Conservation (phyloP, 2,113 vertebrate genomes). For the Passer domesticus region DNA sequence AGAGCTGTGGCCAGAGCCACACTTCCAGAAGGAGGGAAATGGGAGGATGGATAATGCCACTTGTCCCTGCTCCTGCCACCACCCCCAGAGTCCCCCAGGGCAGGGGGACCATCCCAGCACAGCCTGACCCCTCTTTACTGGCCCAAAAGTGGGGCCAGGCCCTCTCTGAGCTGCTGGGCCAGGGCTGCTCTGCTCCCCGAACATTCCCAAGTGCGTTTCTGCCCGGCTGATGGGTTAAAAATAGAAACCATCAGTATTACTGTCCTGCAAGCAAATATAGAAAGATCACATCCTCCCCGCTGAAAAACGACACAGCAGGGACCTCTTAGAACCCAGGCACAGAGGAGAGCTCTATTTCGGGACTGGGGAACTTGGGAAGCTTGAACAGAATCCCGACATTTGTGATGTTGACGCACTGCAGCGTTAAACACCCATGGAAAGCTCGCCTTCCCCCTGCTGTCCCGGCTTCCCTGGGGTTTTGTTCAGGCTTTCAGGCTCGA, state of each 20-base stretch:
- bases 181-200: not conserved
- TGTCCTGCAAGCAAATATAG: slow-evolving; percentile 17
- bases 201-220: not conserved
- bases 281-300: not conserved
- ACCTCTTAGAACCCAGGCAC: not conserved
- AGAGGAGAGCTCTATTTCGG: not conserved
- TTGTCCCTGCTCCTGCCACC: not conserved
- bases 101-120: not conserved
- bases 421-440: rapidly evolving
- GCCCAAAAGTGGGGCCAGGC: rapidly evolving
- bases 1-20: not conserved
- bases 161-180: not conserved
- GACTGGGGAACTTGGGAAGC: not conserved
- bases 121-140: not conserved
- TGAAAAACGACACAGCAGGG: not conserved
- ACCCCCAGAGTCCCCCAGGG: rapidly evolving
- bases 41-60: not conserved
- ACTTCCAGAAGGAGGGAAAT: not conserved
- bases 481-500: not conserved
- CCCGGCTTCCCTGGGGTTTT: not conserved
- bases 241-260: not conserved
- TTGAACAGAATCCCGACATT: rapidly evolving
- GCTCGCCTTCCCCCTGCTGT: not conserved
- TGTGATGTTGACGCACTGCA: rapidly evolving
- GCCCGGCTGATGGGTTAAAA: not conserved